These are phyloP conservation scores for Rhingia campestris DNA, from an alignment of 2,888 invertebrate species.

Conservation along the genomic window DNA sequence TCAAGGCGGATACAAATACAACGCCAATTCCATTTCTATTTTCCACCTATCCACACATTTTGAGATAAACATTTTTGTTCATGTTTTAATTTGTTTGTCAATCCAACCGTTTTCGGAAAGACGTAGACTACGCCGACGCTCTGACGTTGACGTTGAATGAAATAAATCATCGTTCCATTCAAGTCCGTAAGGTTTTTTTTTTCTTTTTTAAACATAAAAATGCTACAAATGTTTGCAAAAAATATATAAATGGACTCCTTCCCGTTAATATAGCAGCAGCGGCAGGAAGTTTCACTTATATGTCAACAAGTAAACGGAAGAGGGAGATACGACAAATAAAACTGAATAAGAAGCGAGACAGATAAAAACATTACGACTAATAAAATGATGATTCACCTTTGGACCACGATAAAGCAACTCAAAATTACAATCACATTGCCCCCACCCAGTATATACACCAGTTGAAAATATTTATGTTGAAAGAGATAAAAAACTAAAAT, in stretches of 20 bases:
- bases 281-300: slow-evolving; percentile 47
- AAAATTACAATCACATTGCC: neutral
- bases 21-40: neutral
- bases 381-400: slow-evolving; percentile 47
- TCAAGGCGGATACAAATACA: neutral
- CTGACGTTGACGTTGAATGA: no score
- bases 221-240: neutral
- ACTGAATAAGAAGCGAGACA: slow-evolving; percentile 27
- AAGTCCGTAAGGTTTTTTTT: neutral
- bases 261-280: neutral
- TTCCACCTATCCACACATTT: neutral
- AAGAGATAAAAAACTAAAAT: neutral
- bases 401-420: slow-evolving; percentile 26
- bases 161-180: no score
- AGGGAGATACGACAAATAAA: slow-evolving; percentile 22
- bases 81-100: no score
- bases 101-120: no score
- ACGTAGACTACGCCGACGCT: no score
- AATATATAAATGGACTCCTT: slow-evolving; percentile 3
- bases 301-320: slow-evolving; percentile 64
- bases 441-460: no score
- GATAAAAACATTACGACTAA: slow-evolving; percentile 12
- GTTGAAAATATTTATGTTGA: no score
- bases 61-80: neutral
- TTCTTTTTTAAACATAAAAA: neutral